Evolutionary conservation across 1,140 invertebrate species (phyloP).

Genomic region (Oedothorax gibbosus): DNA sequence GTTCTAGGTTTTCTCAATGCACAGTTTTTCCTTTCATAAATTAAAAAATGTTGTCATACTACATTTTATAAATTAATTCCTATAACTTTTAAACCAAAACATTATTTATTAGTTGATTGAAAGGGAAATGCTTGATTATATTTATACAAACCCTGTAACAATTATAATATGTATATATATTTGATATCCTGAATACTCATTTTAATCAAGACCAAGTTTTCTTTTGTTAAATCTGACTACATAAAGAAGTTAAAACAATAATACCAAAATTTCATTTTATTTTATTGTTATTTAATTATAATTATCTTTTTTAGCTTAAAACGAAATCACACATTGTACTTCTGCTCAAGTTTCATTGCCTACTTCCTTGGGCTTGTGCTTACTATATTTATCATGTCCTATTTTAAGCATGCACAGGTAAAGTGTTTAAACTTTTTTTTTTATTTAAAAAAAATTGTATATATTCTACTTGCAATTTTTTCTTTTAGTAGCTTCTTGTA

Average conservation of each 20-base stretch:
- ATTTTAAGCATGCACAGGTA: constrained; percentile 93
- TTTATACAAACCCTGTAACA: no score
- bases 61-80: background rate
- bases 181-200: no score
- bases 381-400: constrained; percentile 98
- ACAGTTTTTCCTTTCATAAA: background rate
- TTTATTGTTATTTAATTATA: constrained; percentile 9
- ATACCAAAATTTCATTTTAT: no score
- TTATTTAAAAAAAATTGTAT: background rate
- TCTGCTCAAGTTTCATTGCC: constrained; percentile 92
- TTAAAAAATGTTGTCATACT: background rate
- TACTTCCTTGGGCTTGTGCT: constrained; percentile 93
- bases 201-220: no score
- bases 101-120: background rate
- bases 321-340: constrained; percentile 89
- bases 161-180: no score
- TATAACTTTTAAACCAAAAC: background rate
- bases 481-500: background rate
- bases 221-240: no score
- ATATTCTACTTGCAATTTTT: background rate
- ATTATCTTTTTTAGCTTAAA: constrained; percentile 78
- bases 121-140: no score
- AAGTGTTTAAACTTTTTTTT: constrained; percentile 9
- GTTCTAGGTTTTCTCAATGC: background rate
- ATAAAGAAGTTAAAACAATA: no score